Evolutionary conservation across 2,888 invertebrate genomes (phyloP).

Genomic region (Protophormia terraenovae): DNA sequence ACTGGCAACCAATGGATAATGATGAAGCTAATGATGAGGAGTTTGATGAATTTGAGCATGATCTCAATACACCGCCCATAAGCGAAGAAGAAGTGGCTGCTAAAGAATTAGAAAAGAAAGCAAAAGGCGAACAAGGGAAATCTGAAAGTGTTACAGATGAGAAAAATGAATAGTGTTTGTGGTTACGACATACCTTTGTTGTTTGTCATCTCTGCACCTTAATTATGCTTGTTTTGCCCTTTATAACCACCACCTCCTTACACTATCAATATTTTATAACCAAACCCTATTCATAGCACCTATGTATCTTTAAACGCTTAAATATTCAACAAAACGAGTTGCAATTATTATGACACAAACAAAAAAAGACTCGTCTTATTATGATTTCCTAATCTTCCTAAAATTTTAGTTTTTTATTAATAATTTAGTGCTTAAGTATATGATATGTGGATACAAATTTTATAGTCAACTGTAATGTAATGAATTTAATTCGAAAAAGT

Average conservation of each 20-base stretch:
- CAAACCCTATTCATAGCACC: conserved; percentile 56
- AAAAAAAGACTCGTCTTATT: conserved; percentile 39
- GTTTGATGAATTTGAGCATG: conserved; percentile 83
- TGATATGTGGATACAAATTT: conserved; percentile 32
- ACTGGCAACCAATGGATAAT: conserved; percentile 74
- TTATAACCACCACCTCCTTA: conserved; percentile 10
- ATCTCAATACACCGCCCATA: conserved; percentile 82
- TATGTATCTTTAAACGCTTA: background rate
- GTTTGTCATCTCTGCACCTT: conserved; percentile 63
- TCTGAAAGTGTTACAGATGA: conserved; percentile 33
- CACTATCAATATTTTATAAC: conserved; percentile 19
- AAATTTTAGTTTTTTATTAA: conserved; percentile 6
- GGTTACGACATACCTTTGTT: conserved; percentile 64
- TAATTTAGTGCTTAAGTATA: conserved; percentile 48
- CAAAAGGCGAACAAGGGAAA: conserved; percentile 65
- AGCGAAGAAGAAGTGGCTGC: conserved; percentile 46
- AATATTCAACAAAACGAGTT: background rate
- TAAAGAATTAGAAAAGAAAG: no score
- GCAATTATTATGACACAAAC: conserved; percentile 21
- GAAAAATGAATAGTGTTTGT: conserved; percentile 68
- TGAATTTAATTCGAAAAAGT: conserved; percentile 66
- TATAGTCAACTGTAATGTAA: conserved; percentile 52
- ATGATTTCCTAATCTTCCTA: conserved; percentile 36
- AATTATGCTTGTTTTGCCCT: conserved; percentile 20
- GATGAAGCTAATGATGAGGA: conserved; percentile 82